Evolutionary conservation across 53 echinoderm and acorn worm species (phyloP), one percentile per base, ranked within the genome.

Genomic region (Holothuria scabra): DNA sequence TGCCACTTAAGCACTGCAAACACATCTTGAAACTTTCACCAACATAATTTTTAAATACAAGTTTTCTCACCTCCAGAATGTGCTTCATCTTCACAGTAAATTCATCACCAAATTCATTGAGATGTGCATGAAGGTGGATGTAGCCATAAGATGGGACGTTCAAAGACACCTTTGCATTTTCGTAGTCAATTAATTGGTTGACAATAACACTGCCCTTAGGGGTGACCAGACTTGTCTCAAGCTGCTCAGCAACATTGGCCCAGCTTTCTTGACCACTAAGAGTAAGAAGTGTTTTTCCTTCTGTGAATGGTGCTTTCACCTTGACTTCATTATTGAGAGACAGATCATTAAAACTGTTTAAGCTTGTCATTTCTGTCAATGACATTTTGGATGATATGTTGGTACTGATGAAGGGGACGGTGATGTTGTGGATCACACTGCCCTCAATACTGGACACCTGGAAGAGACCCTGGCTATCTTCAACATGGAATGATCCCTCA

Each of bases 391-490:
- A 63, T 37, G 62, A 37, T 4, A 61, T 23, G 22, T 81, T 64
- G 44, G 62, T 34, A 46, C 82, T 64, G 38, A 34, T 46, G 82
- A 60, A 46, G 9, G 82, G 82, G 20, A 38, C 38, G 19, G 82
- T 46, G 62, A 81, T 85, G 82, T 85, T 89, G 64, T 49, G 66
- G 55, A 81, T 30, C 58, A 89, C 46, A 49, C 52, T 81, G 63
- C 60, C 81, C 76, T 60, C 74, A 35, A 85, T 70, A 30, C 46
- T 32, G 75, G 84, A 66, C 66, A 93, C 93, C 67, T 80, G 84
- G 80, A 93, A 91, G 26, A 93, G 81, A 26, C 85, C 87, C 28
- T 67, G 84, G 52, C 85, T 85, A n/a, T 69, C 67, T 60, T 86
- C 58, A 20, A 95, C 80, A 64, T 78, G 48, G 72, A 90, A 95